These are phyloP conservation scores for Threskiornis aethiopicus DNA, from an alignment of 2,797 vertebrate species.

Conservation along the genomic window DNA sequence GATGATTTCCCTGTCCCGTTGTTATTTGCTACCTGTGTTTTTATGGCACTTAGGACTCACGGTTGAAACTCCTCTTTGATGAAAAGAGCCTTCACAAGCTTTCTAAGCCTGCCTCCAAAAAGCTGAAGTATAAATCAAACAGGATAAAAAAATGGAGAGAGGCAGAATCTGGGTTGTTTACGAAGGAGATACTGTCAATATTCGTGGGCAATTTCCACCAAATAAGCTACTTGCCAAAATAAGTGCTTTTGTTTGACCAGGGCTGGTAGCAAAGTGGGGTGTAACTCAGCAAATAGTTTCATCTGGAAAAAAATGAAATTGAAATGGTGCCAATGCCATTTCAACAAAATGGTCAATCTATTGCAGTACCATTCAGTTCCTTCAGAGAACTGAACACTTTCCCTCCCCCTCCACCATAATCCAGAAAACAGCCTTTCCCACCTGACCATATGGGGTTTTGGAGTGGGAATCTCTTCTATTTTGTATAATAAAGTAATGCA, in stretches of 20 bases:
- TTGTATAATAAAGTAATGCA: neutral
- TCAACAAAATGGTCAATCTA: neutral
- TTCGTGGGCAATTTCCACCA: neutral
- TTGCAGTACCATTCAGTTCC: neutral
- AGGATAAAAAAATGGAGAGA: neutral
- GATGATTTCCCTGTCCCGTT: neutral
- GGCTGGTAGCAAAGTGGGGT: neutral
- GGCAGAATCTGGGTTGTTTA: neutral
- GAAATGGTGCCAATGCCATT: neutral
- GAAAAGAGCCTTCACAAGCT: neutral
- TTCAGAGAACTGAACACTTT: neutral
- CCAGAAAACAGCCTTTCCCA: neutral
- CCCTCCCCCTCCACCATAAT: neutral
- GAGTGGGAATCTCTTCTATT: neutral
- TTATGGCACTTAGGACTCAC: neutral
- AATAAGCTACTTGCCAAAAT: neutral
- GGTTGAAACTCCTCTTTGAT: neutral
- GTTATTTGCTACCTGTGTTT: neutral
- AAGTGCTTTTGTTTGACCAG: neutral
- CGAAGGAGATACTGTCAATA: neutral
- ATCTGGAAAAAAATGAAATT: neutral
- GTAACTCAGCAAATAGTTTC: neutral
- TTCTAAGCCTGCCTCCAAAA: neutral
- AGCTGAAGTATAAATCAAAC: neutral
- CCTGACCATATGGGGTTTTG: neutral